Evolutionary conservation across 2,113 vertebrate species (phyloP).

Genomic region (Varanus salvator): DNA sequence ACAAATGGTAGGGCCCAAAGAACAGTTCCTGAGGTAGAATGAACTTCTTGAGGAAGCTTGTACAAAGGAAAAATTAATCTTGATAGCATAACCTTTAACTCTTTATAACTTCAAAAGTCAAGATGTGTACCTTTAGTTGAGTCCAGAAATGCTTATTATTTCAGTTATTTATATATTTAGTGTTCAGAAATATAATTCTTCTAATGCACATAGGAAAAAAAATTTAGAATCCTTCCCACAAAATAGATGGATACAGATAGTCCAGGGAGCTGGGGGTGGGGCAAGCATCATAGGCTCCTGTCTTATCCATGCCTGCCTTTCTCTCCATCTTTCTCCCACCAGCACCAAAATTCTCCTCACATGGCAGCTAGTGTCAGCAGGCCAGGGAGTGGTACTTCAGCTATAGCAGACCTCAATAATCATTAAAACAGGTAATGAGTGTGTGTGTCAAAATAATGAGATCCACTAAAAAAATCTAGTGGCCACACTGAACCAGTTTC

Average conservation of each 20-base stretch:
- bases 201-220: background rate
- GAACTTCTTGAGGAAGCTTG: background rate
- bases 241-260: background rate
- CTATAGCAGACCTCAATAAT: background rate
- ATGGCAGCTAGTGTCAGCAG: background rate
- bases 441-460: too few species aligned
- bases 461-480: background rate
- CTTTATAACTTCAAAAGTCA: background rate
- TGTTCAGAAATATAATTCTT: background rate
- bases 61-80: background rate
- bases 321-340: background rate
- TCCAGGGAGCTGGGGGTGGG: too few species aligned
- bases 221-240: background rate
- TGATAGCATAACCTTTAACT: background rate
- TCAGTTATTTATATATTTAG: too few species aligned
- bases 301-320: background rate
- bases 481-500: background rate
- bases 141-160: background rate
- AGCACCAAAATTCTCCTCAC: background rate
- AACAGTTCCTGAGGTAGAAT: background rate
- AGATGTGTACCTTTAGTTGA: background rate
- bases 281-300: too few species aligned
- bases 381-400: background rate
- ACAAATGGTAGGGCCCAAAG: background rate
- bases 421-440: background rate